Conservation (phyloP, 2,888 invertebrate genomes). For the Acleris cristana region DNA sequence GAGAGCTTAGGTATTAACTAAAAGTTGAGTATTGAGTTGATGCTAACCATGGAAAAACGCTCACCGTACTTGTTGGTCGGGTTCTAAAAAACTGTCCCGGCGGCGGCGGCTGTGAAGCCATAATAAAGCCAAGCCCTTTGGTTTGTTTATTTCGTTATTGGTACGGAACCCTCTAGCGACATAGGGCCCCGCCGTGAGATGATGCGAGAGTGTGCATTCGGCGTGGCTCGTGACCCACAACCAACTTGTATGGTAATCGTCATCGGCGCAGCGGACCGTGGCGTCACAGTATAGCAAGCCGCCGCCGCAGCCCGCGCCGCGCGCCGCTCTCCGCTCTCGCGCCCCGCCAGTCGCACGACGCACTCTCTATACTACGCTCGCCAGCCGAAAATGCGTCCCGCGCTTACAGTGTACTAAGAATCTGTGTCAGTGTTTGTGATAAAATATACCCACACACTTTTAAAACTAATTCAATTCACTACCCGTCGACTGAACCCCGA, state of each 20-base stretch:
- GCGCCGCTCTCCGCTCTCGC: slow-evolving; percentile 58
- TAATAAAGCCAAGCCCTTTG: too few species aligned
- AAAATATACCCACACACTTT: slow-evolving; percentile 46
- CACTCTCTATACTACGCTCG: slow-evolving; percentile 69
- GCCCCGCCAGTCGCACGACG: slow-evolving; percentile 70
- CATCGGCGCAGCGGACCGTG: slow-evolving; percentile 36
- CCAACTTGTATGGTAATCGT: slow-evolving; percentile 12
- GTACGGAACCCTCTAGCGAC: too few species aligned
- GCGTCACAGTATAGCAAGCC: slow-evolving; percentile 26
- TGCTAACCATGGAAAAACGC: too few species aligned
- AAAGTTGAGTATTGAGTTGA: too few species aligned
- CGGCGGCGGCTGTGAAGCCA: too few species aligned
- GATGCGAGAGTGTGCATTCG: slow-evolving; percentile 15
- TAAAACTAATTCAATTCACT: slow-evolving; percentile 38
- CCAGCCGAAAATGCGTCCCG: slow-evolving; percentile 67
- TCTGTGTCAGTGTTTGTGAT: slow-evolving; percentile 73
- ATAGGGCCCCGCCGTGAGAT: neutral
- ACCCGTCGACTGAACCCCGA: slow-evolving; percentile 51
- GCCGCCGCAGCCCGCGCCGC: slow-evolving; percentile 51
- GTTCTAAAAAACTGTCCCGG: too few species aligned
- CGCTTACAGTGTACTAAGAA: slow-evolving; percentile 68
- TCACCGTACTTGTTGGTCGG: too few species aligned
- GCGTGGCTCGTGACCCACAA: slow-evolving; percentile 17
- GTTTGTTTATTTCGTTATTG: too few species aligned
- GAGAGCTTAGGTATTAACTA: too few species aligned